phyloP scores from a whole-genome alignment of 2,113 vertebrate species.

The Tupaia chinensis region DNA sequence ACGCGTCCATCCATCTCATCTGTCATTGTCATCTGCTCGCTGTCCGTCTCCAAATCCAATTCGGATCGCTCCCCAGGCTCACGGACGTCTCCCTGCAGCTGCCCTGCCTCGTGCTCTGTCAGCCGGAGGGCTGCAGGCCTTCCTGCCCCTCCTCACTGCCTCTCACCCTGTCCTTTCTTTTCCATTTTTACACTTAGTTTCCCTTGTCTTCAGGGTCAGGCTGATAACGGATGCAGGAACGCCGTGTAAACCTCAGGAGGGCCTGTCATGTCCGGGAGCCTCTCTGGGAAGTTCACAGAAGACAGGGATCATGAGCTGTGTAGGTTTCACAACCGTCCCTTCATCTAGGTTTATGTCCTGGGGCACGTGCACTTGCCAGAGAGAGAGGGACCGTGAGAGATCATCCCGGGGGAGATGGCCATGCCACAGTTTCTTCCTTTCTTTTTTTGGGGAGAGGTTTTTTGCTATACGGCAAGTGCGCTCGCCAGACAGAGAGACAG shows the following conservation, averaged over 20 bases:
- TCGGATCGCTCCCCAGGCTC: not conserved
- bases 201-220: not conserved
- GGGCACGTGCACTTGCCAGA: no score
- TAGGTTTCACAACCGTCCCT: no score
- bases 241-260: not conserved
- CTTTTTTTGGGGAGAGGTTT: no score
- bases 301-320: no score
- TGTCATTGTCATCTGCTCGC: not conserved
- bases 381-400: no score
- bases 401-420: no score
- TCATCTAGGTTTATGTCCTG: no score
- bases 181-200: constrained; percentile 7
- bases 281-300: no score
- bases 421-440: no score
- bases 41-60: not conserved
- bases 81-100: not conserved
- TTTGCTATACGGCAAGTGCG: no score
- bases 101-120: not conserved
- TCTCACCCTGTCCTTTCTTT: not conserved
- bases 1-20: not conserved
- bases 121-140: not conserved
- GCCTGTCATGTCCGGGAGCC: no score
- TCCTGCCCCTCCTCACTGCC: not conserved
- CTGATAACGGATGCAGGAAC: not conserved
- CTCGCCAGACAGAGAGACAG: no score